A percentile compares a stretch with the other conserved stretches of the same genome.
Evolutionary conservation across 2,797 vertebrate species (phyloP).

Genomic region (Chelonia mydas): DNA sequence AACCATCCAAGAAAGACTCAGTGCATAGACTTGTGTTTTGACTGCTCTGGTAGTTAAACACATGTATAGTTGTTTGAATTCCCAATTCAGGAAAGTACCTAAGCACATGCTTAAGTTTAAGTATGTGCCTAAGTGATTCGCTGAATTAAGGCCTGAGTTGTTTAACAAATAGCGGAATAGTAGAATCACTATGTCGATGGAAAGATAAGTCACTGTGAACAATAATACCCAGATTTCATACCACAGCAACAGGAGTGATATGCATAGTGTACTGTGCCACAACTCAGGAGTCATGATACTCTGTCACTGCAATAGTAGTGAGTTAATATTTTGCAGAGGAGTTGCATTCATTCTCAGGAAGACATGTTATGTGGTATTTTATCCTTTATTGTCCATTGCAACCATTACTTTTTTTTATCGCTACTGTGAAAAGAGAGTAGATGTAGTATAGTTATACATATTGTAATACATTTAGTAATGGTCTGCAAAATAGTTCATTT

Average conservation of each 20-base stretch:
- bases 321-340: fast-evolving
- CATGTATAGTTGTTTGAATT: background rate
- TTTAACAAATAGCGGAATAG: background rate
- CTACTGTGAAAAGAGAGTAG: fast-evolving
- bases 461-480: background rate
- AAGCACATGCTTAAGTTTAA: background rate
- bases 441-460: background rate
- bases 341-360: background rate
- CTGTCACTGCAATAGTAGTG: background rate
- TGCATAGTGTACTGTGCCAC: background rate
- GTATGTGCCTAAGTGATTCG: background rate
- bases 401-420: fast-evolving
- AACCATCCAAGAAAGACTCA: background rate
- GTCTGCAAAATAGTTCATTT: background rate
- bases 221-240: background rate
- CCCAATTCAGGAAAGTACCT: background rate
- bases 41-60: background rate
- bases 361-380: fast-evolving
- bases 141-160: background rate
- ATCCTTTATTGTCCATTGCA: fast-evolving
- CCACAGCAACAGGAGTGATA: background rate
- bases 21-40: background rate
- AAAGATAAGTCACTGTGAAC: background rate
- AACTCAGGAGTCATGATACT: background rate
- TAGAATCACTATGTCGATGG: background rate